Evolutionary conservation across 2,113 vertebrate genomes (phyloP).

Genomic region (Labrus mixtus): DNA sequence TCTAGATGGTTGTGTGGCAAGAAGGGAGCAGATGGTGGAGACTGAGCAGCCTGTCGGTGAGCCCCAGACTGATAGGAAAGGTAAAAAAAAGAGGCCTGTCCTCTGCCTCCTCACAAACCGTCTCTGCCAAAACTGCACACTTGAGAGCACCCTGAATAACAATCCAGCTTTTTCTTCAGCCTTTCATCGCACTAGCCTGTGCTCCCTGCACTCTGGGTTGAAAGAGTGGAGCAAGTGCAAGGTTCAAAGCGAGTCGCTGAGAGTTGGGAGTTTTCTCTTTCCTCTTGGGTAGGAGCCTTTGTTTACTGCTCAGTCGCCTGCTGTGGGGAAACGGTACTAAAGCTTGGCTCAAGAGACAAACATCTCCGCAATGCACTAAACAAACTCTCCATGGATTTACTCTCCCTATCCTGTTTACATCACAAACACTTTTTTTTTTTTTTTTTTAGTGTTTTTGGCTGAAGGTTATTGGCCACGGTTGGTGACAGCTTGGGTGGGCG

Average conservation of each 20-base stretch:
- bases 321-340: slow-evolving; percentile 62
- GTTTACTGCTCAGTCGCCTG: slow-evolving; percentile 60
- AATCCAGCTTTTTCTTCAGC: slow-evolving; percentile 40
- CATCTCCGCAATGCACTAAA: slow-evolving; percentile 72
- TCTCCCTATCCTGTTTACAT: slow-evolving; percentile 60
- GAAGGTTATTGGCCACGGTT: slow-evolving; percentile 30
- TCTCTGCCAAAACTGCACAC: slow-evolving; percentile 58
- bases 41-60: slow-evolving; percentile 43
- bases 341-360: slow-evolving; percentile 65
- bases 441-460: slow-evolving; percentile 38
- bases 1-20: slow-evolving; percentile 55
- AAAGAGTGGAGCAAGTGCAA: slow-evolving; percentile 50
- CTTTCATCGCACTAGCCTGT: slow-evolving; percentile 45
- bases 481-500: slow-evolving; percentile 59
- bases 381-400: slow-evolving; percentile 56
- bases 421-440: slow-evolving; percentile 56
- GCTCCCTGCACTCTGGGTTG: slow-evolving; percentile 49
- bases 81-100: slow-evolving; percentile 45
- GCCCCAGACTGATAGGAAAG: slow-evolving; percentile 49
- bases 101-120: slow-evolving; percentile 17
- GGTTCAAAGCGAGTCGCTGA: slow-evolving; percentile 48
- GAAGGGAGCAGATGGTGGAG: slow-evolving; percentile 60
- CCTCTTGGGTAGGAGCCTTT: slow-evolving; percentile 55
- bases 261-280: slow-evolving; percentile 44
- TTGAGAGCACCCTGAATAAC: slow-evolving; percentile 60